These are phyloP conservation scores for Phaethon lepturus DNA, from an alignment of 2,113 vertebrate genomes.

Conservation along the genomic window DNA sequence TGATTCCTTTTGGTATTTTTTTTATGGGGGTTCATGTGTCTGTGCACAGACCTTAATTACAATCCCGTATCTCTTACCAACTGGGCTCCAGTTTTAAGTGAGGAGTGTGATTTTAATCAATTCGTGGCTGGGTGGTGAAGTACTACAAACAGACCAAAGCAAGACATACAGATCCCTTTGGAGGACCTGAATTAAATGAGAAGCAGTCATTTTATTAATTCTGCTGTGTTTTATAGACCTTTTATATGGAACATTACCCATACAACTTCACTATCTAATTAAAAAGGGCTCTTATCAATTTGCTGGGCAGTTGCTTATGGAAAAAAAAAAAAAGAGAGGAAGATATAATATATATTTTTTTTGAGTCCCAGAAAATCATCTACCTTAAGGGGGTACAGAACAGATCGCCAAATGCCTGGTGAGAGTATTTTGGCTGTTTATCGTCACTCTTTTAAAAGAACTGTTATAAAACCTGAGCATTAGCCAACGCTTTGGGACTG, in stretches of 20 bases:
- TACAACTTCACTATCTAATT: constrained; percentile 60
- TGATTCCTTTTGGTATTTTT: constrained; percentile 15
- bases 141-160: constrained; percentile 50
- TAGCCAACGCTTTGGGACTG: neutral
- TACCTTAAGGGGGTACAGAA: neutral
- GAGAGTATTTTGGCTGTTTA: neutral
- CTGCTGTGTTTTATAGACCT: constrained; percentile 57
- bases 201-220: constrained; percentile 58
- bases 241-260: constrained; percentile 62
- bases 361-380: neutral
- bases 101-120: constrained; percentile 64
- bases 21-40: constrained; percentile 20
- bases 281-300: constrained; percentile 65
- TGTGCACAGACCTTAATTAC: neutral
- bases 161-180: constrained; percentile 32
- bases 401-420: neutral
- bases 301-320: constrained; percentile 60
- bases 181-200: constrained; percentile 56
- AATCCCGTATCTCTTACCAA: neutral
- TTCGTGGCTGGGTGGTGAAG: constrained; percentile 1
- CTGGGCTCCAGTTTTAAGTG: neutral
- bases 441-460: neutral
- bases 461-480: neutral
- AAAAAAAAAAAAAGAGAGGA: neutral
- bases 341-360: constrained; percentile 20